A percentile compares a stretch with the other conserved stretches of the same genome.
These are phyloP conservation scores for Rostratula benghalensis DNA, from an alignment of 2,113 vertebrate genomes.

Conservation along the genomic window DNA sequence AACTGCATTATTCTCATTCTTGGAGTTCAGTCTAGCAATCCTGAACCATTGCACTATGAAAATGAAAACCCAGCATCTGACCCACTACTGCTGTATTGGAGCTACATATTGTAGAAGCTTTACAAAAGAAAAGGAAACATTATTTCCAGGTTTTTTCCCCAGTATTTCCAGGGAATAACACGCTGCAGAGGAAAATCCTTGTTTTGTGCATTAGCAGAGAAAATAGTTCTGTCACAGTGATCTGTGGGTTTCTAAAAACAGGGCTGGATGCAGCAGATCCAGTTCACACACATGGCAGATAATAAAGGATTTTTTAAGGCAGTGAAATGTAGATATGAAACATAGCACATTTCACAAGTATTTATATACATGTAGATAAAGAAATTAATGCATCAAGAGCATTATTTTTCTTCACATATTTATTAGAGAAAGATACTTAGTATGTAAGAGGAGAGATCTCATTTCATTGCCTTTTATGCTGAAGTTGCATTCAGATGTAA, in stretches of 20 bases:
- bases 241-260: neutral
- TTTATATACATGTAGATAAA: neutral
- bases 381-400: neutral
- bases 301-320: neutral
- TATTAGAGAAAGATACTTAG: neutral
- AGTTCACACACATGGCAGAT: neutral
- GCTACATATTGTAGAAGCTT: neutral
- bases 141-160: neutral
- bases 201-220: neutral
- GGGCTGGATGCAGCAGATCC: neutral
- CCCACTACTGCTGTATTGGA: neutral
- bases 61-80: neutral
- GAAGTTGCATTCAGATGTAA: neutral
- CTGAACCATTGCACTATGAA: fast-evolving
- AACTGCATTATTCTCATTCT: fast-evolving
- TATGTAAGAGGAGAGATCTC: neutral
- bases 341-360: neutral
- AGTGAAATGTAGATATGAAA: neutral
- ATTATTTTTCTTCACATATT: neutral
- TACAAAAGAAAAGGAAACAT: neutral
- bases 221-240: neutral
- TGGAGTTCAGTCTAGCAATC: neutral
- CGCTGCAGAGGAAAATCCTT: neutral
- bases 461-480: neutral
- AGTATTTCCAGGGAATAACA: neutral